Percentiles rank a stretch among this genome's conserved stretches.
phyloP scores from a whole-genome alignment of 2,113 vertebrate species.

The Malurus melanocephalus region DNA sequence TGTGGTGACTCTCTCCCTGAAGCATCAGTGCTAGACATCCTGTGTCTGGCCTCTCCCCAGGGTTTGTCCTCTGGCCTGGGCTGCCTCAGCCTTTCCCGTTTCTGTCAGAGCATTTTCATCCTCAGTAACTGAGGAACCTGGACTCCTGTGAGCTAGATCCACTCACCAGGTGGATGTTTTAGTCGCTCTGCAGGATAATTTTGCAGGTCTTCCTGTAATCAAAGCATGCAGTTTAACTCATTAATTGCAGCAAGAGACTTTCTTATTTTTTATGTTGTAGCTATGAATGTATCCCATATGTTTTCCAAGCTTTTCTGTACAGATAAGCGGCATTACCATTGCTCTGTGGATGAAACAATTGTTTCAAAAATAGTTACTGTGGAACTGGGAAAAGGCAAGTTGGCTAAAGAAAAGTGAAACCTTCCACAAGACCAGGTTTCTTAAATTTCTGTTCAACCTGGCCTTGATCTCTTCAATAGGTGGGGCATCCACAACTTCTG shows the following conservation, averaged over 20 bases:
- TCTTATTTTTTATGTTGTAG: not conserved
- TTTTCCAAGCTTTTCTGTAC: not conserved
- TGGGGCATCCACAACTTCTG: not conserved
- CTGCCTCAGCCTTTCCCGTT: not conserved
- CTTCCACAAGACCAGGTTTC: not conserved
- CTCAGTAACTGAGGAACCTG: not conserved
- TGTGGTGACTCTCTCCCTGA: not conserved
- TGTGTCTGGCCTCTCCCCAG: not conserved
- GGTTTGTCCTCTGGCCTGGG: not conserved
- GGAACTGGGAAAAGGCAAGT: not conserved
- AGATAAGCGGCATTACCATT: not conserved
- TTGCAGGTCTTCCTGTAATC: not conserved
- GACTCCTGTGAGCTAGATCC: not conserved
- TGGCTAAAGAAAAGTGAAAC: not conserved
- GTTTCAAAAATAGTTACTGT: not conserved
- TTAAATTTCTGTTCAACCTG: not conserved
- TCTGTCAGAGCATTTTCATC: not conserved
- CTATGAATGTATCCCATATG: not conserved
- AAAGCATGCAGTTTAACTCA: not conserved
- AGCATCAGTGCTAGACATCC: not conserved
- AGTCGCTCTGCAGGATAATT: not conserved
- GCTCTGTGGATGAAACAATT: not conserved
- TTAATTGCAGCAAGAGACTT: not conserved
- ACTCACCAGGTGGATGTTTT: not conserved
- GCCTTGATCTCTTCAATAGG: not conserved